Conservation (phyloP, 2,113 vertebrate species). For the Etia nguti region DNA sequence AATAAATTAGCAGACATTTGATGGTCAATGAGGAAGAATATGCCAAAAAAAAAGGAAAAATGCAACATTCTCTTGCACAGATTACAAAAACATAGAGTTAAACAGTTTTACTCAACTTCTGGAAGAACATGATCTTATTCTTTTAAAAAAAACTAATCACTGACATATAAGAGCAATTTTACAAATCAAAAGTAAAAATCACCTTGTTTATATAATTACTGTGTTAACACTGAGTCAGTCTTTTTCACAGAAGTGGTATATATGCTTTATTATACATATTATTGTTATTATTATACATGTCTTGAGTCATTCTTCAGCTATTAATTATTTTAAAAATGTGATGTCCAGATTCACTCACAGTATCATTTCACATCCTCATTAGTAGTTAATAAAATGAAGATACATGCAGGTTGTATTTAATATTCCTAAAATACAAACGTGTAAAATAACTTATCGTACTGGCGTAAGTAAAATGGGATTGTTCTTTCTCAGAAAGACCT, state of each 20-base stretch:
- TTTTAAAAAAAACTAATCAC: background rate
- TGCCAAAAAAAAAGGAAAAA: background rate
- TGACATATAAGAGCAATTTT: background rate
- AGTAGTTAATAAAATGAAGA: background rate
- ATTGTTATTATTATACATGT: background rate
- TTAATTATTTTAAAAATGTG: background rate
- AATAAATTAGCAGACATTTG: background rate
- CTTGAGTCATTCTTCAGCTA: background rate
- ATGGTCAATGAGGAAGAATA: background rate
- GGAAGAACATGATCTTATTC: background rate
- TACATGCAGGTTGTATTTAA: background rate
- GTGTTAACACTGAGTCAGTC: background rate
- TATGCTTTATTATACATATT: background rate
- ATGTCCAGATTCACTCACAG: background rate
- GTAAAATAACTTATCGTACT: background rate
- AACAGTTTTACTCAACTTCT: background rate
- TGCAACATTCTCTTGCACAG: background rate
- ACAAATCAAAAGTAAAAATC: slow-evolving; percentile 8
- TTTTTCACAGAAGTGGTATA: background rate
- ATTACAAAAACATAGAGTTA: background rate
- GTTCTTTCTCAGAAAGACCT: background rate
- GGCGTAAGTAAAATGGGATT: background rate
- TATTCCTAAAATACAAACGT: background rate
- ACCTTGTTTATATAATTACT: background rate
- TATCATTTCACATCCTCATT: background rate